Evolutionary conservation across 30 jellyfish, hydroid and myxozoan genomes (phyloP).

Genomic region (Kudoa iwatai): DNA sequence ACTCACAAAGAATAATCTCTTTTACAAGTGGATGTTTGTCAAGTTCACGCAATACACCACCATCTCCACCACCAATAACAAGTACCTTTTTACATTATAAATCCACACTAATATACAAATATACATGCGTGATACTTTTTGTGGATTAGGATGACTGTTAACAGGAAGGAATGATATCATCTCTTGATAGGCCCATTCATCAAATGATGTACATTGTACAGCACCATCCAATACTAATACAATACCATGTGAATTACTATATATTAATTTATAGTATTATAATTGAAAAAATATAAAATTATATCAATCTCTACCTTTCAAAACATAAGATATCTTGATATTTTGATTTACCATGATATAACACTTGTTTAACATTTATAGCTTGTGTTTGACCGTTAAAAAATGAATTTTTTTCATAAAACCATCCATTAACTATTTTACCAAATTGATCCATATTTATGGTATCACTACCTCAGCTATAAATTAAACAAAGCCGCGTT

Average conservation of each 20-base stretch:
- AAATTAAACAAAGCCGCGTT: no score
- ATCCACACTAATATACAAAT: no score
- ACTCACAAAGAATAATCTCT: constrained; percentile 39
- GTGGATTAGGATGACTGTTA: constrained; percentile 22
- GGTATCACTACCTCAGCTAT: no score
- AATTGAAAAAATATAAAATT: neutral
- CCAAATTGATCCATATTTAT: constrained; percentile 10
- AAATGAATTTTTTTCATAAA: constrained; percentile 19
- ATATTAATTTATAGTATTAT: neutral
- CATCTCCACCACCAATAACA: constrained; percentile 86
- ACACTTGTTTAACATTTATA: constrained; percentile 22
- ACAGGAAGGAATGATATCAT: constrained; percentile 26
- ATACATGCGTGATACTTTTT: no score
- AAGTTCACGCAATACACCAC: constrained; percentile 49
- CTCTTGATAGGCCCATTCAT: constrained; percentile 34
- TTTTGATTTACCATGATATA: constrained; percentile 7
- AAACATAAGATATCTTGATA: constrained; percentile 29
- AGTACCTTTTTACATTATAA: no score
- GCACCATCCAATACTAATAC: constrained; percentile 42
- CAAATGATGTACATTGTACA: constrained; percentile 13
- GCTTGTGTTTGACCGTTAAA: constrained; percentile 54
- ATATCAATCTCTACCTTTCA: constrained; percentile 12
- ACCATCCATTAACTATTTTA: constrained; percentile 48
- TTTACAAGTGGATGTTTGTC: constrained; percentile 37
- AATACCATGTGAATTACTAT: constrained; percentile 23